Evolutionary conservation across 2,113 vertebrate genomes (phyloP).

Genomic region (Tragelaphus strepsiceros): DNA sequence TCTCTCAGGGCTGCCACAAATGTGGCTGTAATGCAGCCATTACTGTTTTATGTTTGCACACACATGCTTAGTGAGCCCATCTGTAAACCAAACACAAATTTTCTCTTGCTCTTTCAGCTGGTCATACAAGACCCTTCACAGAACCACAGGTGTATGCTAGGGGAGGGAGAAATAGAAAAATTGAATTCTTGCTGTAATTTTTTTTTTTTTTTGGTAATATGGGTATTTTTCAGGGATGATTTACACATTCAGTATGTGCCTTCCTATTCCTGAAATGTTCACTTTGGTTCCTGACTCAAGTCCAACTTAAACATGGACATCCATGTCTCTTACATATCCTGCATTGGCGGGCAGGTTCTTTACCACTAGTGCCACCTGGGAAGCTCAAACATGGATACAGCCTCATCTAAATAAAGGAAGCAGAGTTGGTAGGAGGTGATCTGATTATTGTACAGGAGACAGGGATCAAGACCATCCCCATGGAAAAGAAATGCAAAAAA

Average conservation of each 20-base stretch:
- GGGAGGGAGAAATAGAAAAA: background rate
- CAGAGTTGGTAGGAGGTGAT: background rate
- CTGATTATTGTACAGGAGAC: background rate
- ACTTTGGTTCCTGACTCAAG: background rate
- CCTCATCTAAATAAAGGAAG: background rate
- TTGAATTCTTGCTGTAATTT: background rate
- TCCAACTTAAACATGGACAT: background rate
- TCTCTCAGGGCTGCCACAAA: background rate
- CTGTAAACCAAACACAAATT: background rate
- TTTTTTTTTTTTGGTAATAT: background rate
- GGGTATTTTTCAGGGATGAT: background rate
- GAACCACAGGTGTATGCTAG: background rate
- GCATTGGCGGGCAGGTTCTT: background rate
- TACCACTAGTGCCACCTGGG: background rate
- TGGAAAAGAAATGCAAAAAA: no score
- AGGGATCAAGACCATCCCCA: no score
- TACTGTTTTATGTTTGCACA: background rate
- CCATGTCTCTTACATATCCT: background rate
- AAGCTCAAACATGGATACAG: background rate
- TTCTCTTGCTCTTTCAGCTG: background rate
- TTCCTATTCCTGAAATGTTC: background rate
- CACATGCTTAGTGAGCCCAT: background rate
- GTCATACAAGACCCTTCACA: background rate
- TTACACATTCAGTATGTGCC: background rate
- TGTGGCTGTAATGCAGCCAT: background rate